phyloP scores from a whole-genome alignment of 1,140 invertebrate species.

The Tenebrio molitor region DNA sequence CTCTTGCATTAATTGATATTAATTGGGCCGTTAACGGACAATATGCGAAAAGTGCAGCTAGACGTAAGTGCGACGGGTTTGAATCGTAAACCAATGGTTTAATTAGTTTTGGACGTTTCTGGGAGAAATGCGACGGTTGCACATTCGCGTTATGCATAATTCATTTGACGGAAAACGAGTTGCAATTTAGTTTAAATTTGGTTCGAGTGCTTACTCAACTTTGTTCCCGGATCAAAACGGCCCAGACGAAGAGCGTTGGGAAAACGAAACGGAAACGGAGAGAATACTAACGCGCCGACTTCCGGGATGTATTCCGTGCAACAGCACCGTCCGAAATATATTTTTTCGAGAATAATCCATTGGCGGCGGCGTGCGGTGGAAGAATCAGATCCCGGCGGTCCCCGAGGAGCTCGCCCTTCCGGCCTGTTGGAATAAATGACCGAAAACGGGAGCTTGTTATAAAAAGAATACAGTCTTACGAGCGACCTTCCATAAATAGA shows the following conservation, averaged over 20 bases:
- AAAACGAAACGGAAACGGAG: conserved; percentile 33
- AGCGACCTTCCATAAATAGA: conserved; percentile 26
- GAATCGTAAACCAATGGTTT: conserved; percentile 24
- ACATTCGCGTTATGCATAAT: conserved; percentile 36
- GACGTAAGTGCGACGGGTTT: background rate
- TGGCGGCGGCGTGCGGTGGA: conserved; percentile 23
- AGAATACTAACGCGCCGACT: conserved; percentile 6
- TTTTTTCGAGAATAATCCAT: conserved; percentile 36
- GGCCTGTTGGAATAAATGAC: conserved; percentile 3
- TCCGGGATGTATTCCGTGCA: conserved; percentile 6
- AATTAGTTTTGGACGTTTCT: conserved; percentile 23
- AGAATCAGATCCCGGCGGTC: conserved; percentile 10
- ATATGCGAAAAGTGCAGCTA: conserved; percentile 15
- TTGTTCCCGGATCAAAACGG: conserved; percentile 39
- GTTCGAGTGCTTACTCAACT: conserved; percentile 41
- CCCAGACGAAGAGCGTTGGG: conserved; percentile 21
- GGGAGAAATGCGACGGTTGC: background rate
- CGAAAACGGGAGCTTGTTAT: conserved; percentile 32
- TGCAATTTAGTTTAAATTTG: conserved; percentile 44
- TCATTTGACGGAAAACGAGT: conserved; percentile 27
- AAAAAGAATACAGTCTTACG: conserved; percentile 21
- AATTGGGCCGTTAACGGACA: conserved; percentile 25
- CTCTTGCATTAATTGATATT: conserved; percentile 29
- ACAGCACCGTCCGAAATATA: conserved; percentile 7
- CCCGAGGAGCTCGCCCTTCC: conserved; percentile 8